These are phyloP conservation scores for Sthenelais limicola DNA, from an alignment of 2,888 invertebrate species.

Conservation along the genomic window DNA sequence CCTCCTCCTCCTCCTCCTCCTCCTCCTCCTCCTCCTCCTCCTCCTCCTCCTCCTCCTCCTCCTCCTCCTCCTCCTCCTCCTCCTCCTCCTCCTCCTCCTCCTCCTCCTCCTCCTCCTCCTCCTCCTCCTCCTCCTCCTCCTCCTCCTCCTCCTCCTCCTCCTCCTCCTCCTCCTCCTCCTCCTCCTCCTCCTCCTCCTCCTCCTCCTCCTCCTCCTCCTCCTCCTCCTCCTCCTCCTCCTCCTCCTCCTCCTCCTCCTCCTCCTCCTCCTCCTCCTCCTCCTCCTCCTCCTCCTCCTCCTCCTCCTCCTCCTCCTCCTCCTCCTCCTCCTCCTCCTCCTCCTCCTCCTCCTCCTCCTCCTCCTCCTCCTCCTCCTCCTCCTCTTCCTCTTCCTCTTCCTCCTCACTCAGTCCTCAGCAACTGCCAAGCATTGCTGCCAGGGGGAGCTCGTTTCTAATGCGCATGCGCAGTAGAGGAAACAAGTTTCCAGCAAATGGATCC, in stretches of 20 bases:
- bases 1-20: slow-evolving; percentile 5
- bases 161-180: not conserved
- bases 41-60: slow-evolving; percentile 5
- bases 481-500: too few relatives aligned
- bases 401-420: not conserved
- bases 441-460: too few relatives aligned
- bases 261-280: not conserved
- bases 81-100: slow-evolving; percentile 5
- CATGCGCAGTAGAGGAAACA: too few relatives aligned
- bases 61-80: slow-evolving; percentile 1
- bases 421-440: too few relatives aligned
- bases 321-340: slow-evolving; percentile 17
- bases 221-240: not conserved
- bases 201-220: not conserved
- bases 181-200: not conserved
- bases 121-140: slow-evolving; percentile 5
- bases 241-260: slow-evolving; percentile 5
- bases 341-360: slow-evolving; percentile 22
- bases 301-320: not conserved
- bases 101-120: slow-evolving; percentile 5
- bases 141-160: not conserved
- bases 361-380: not conserved
- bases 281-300: not conserved
- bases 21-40: slow-evolving; percentile 5
- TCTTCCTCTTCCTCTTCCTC: not conserved